Percentiles rank a stretch among this genome's conserved stretches.
Conservation (phyloP, 2,113 vertebrate genomes). For the Climacteris rufus region DNA sequence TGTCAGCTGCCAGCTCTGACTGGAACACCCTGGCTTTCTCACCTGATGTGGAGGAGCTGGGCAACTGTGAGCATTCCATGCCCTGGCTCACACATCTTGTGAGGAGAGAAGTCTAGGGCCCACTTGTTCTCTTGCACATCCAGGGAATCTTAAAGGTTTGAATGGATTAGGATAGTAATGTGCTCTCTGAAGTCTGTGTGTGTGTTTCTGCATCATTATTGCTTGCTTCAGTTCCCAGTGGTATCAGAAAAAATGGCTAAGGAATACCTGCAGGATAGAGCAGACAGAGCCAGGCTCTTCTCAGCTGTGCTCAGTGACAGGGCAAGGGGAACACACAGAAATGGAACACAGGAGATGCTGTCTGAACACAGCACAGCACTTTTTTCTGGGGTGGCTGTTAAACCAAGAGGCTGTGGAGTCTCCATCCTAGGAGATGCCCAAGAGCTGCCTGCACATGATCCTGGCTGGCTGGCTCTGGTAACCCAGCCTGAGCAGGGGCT, state of each 20-base stretch:
- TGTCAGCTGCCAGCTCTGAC: neutral
- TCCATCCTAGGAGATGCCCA: neutral
- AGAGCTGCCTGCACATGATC: neutral
- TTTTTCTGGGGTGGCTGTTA: neutral
- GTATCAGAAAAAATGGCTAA: neutral
- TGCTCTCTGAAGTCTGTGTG: neutral
- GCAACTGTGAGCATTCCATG: neutral
- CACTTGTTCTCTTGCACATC: neutral
- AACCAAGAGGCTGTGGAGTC: neutral
- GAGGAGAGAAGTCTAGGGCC: neutral
- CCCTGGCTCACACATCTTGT: neutral
- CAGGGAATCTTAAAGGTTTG: neutral
- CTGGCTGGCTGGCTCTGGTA: neutral
- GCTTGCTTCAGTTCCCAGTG: neutral
- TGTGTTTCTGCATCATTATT: neutral
- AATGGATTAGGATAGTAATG: neutral
- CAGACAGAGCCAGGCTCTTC: neutral
- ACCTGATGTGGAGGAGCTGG: neutral
- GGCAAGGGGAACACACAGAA: neutral
- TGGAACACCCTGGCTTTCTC: neutral
- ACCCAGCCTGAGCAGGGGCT: neutral
- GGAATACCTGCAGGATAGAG: neutral
- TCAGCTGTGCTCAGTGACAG: neutral
- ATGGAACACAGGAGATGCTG: neutral
- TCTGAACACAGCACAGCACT: neutral